These are phyloP conservation scores for Hartigia nigra DNA, from an alignment of 2,888 invertebrate genomes.

Conservation along the genomic window DNA sequence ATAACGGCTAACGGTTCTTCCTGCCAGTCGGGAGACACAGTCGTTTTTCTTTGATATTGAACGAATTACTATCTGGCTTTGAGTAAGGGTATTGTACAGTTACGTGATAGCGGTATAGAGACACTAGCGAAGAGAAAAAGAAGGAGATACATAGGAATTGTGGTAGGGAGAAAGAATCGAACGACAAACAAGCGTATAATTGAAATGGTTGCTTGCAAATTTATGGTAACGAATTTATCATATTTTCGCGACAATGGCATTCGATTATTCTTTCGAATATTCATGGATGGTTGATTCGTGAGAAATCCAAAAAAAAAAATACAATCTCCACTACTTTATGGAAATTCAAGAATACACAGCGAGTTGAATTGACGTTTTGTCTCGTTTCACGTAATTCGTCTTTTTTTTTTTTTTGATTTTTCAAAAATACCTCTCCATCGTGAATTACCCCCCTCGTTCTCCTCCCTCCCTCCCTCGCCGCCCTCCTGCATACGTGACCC, in stretches of 20 bases:
- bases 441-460: not conserved
- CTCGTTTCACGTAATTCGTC: not conserved
- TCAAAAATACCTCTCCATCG: not conserved
- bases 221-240: slow-evolving; percentile 13
- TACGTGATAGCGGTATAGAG: not conserved
- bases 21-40: not conserved
- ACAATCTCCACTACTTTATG: not conserved
- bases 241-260: slow-evolving; percentile 11
- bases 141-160: not conserved
- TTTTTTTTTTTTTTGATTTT: not conserved
- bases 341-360: not conserved
- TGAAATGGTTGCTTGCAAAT: slow-evolving; percentile 14
- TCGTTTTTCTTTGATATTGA: not conserved
- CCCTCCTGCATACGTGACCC: not conserved
- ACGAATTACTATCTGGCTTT: not conserved
- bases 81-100: not conserved
- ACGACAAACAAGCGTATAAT: not conserved
- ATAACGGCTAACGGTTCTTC: not conserved
- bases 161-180: not conserved
- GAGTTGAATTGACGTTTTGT: not conserved
- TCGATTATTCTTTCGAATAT: slow-evolving; percentile 17
- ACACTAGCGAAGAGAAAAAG: not conserved
- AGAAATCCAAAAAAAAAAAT: not conserved
- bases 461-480: no score
- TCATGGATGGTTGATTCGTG: not conserved